These are phyloP conservation scores for Pachypanchax playfairii DNA, from an alignment of 2,113 vertebrate genomes.

Conservation along the genomic window DNA sequence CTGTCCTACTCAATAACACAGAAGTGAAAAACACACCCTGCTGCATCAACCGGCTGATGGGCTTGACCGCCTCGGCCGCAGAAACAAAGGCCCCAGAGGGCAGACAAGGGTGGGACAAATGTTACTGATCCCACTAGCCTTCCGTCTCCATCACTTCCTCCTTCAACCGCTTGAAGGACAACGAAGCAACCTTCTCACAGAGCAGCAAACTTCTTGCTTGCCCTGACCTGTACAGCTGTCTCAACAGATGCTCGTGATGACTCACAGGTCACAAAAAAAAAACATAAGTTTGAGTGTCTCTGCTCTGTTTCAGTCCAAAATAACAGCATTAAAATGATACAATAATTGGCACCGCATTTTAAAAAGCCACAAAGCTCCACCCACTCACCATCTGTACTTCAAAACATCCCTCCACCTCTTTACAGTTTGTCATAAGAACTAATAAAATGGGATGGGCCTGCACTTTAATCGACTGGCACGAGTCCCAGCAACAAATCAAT, in stretches of 20 bases:
- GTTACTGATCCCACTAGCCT: slow-evolving; percentile 64
- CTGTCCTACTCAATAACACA: slow-evolving; percentile 61
- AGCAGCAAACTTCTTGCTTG: slow-evolving; percentile 31
- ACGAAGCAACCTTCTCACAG: slow-evolving; percentile 4
- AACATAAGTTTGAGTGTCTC: slow-evolving; percentile 2
- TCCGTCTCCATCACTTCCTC: slow-evolving; percentile 34
- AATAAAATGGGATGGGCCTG: slow-evolving; percentile 23
- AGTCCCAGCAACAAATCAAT: slow-evolving; percentile 69
- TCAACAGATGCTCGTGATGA: slow-evolving; percentile 55
- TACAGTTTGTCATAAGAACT: slow-evolving; percentile 13
- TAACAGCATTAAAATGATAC: slow-evolving; percentile 1
- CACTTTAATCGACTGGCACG: slow-evolving; percentile 61
- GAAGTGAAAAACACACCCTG: slow-evolving; percentile 52
- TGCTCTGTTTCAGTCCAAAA: slow-evolving; percentile 19
- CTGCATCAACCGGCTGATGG: slow-evolving; percentile 43
- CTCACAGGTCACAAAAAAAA: slow-evolving; percentile 34
- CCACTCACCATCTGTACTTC: background rate
- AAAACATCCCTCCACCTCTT: slow-evolving; percentile 9
- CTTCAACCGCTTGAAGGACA: slow-evolving; percentile 53
- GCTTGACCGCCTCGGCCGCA: slow-evolving; percentile 32
- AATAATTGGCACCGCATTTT: slow-evolving; percentile 8
- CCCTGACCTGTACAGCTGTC: slow-evolving; percentile 43
- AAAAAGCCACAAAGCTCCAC: too few species aligned
- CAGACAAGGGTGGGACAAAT: slow-evolving; percentile 58
- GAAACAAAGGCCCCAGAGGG: slow-evolving; percentile 50